Evolutionary conservation across 92 coral and sea anemone species (phyloP).

Genomic region (Epizoanthus scotinus): DNA sequence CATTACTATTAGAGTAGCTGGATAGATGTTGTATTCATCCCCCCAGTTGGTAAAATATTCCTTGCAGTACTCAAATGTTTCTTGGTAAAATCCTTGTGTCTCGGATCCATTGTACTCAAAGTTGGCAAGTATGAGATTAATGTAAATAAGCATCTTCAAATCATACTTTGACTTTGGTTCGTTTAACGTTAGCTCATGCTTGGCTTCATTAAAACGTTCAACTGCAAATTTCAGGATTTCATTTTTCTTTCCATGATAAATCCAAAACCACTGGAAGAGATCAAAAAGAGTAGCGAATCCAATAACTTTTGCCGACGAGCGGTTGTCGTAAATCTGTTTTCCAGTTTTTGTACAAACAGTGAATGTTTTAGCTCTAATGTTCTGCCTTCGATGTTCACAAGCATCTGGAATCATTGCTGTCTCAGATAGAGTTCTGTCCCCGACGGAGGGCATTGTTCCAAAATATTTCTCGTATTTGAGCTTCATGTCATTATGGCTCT

Average conservation of each 20-base stretch:
- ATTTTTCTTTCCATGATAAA: slow-evolving; percentile 21
- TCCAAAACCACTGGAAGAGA: slow-evolving; percentile 38
- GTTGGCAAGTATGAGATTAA: slow-evolving; percentile 36
- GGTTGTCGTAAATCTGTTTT: slow-evolving; percentile 20
- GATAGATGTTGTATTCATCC: neutral
- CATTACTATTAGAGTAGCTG: slow-evolving; percentile 27
- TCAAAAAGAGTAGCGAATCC: slow-evolving; percentile 32
- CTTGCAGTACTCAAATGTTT: slow-evolving; percentile 35
- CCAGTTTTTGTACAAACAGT: slow-evolving; percentile 32
- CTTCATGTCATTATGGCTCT: slow-evolving; percentile 37
- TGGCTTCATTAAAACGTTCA: slow-evolving; percentile 9
- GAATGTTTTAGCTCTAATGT: slow-evolving; percentile 25
- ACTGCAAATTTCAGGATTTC: slow-evolving; percentile 6
- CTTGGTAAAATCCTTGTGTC: neutral
- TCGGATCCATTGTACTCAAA: slow-evolving; percentile 18
- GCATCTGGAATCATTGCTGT: neutral
- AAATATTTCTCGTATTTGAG: slow-evolving; percentile 32
- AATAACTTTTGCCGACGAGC: slow-evolving; percentile 28
- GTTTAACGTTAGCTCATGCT: slow-evolving; percentile 4
- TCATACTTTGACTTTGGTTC: slow-evolving; percentile 17
- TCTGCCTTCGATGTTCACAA: slow-evolving; percentile 25
- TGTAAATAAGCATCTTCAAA: slow-evolving; percentile 22
- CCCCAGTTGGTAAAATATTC: slow-evolving; percentile 11
- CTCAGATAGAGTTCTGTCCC: neutral
- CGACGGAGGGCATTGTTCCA: slow-evolving; percentile 13